phyloP scores from a whole-genome alignment of 2,888 invertebrate genomes.

The Hofmannophila pseudospretella region DNA sequence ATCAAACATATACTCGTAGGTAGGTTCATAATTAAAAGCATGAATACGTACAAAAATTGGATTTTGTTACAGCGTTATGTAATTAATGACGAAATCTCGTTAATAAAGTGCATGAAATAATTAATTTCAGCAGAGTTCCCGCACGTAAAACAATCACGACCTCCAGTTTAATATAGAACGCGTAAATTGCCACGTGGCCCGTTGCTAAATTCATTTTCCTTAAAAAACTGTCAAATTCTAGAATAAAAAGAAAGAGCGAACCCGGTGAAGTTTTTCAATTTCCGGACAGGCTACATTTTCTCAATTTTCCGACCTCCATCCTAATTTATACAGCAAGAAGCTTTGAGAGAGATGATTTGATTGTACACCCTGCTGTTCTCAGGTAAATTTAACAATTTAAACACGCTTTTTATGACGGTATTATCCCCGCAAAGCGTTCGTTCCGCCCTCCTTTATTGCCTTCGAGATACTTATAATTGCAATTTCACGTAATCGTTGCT shows the following conservation, averaged over 20 bases:
- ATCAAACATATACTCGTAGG: too few relatives aligned
- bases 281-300: slow-evolving; percentile 65
- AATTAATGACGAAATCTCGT: not conserved
- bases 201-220: slow-evolving; percentile 35
- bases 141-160: slow-evolving; percentile 21
- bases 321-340: slow-evolving; percentile 65
- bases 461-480: slow-evolving; percentile 47
- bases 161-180: slow-evolving; percentile 28
- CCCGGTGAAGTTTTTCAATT: slow-evolving; percentile 71
- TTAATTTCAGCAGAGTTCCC: not conserved
- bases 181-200: slow-evolving; percentile 39
- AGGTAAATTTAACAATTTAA: slow-evolving; percentile 68
- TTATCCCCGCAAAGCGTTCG: slow-evolving; percentile 52
- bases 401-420: slow-evolving; percentile 56
- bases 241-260: slow-evolving; percentile 47
- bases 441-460: slow-evolving; percentile 39
- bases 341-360: slow-evolving; percentile 62
- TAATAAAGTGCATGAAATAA: slow-evolving; percentile 2
- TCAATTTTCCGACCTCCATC: slow-evolving; percentile 58
- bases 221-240: slow-evolving; percentile 54
- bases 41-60: too few relatives aligned
- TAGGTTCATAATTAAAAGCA: too few relatives aligned
- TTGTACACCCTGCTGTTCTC: slow-evolving; percentile 61
- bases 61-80: too few relatives aligned
- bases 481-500: slow-evolving; percentile 38